These are phyloP conservation scores for Anarsia innoxiella DNA, from an alignment of 2,888 invertebrate species.

Conservation along the genomic window DNA sequence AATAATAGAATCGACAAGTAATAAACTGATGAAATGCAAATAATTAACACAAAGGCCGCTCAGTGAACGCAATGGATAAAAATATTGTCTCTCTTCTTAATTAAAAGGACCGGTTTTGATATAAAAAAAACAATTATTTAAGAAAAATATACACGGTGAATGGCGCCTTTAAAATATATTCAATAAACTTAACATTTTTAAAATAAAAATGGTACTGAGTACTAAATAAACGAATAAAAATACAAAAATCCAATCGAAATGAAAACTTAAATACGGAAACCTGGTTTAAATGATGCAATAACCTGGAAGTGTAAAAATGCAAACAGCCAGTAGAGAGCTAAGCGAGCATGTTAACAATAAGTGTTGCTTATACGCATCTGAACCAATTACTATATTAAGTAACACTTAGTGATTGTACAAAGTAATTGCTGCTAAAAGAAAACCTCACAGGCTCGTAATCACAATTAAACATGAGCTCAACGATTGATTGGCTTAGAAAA, in stretches of 20 bases:
- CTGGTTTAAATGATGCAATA: neutral
- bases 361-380: slow-evolving; percentile 3
- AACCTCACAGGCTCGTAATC: neutral
- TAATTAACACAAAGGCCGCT: too few relatives aligned
- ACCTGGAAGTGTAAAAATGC: slow-evolving; percentile 1
- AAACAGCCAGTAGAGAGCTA: neutral
- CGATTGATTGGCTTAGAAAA: slow-evolving; percentile 3
- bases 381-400: slow-evolving; percentile 6
- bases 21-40: too few relatives aligned
- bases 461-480: neutral
- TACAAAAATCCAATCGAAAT: neutral
- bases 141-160: too few relatives aligned
- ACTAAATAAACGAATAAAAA: too few relatives aligned
- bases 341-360: slow-evolving; percentile 3
- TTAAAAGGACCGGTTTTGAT: too few relatives aligned
- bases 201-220: too few relatives aligned
- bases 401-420: neutral
- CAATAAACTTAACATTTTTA: too few relatives aligned
- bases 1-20: too few relatives aligned
- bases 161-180: too few relatives aligned
- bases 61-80: too few relatives aligned
- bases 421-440: slow-evolving; percentile 1
- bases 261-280: neutral
- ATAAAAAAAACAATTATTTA: too few relatives aligned
- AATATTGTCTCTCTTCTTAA: too few relatives aligned